These are phyloP conservation scores for Aspiorhynchus laticeps DNA, from an alignment of 2,113 vertebrate species.

Conservation along the genomic window DNA sequence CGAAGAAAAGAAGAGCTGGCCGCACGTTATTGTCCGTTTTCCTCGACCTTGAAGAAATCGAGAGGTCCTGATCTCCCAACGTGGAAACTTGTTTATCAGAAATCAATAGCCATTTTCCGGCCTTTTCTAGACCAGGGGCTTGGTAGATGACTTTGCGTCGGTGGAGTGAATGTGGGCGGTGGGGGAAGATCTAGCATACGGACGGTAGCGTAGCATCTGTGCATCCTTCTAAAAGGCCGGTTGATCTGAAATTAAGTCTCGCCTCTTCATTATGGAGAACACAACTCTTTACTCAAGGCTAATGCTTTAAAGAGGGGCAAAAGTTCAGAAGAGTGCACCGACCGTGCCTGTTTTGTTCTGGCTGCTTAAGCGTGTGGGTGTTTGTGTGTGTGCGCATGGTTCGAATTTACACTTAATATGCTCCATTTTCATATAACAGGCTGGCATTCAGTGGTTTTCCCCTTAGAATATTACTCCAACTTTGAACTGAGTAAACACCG, in stretches of 20 bases:
- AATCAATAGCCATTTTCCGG: slow-evolving; percentile 71
- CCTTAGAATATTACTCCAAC: slow-evolving; percentile 44
- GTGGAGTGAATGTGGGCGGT: slow-evolving; percentile 38
- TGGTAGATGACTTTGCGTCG: neutral
- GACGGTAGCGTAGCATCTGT: neutral
- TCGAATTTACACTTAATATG: slow-evolving; percentile 50
- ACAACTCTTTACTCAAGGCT: slow-evolving; percentile 63
- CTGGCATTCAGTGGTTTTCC: slow-evolving; percentile 34
- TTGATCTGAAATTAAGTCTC: slow-evolving; percentile 71
- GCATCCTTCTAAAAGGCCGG: slow-evolving; percentile 56
- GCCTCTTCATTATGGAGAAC: slow-evolving; percentile 67
- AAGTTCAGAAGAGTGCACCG: slow-evolving; percentile 58
- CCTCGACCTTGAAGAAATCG: slow-evolving; percentile 67
- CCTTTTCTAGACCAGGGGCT: slow-evolving; percentile 60
- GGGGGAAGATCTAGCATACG: slow-evolving; percentile 13
- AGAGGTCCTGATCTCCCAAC: slow-evolving; percentile 61
- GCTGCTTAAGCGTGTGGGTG: slow-evolving; percentile 24
- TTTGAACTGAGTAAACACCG: slow-evolving; percentile 58
- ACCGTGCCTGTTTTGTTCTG: slow-evolving; percentile 50
- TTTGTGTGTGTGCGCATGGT: slow-evolving; percentile 16
- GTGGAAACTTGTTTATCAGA: slow-evolving; percentile 69
- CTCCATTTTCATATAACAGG: slow-evolving; percentile 42
- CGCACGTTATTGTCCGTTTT: slow-evolving; percentile 7
- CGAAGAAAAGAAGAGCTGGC: neutral
- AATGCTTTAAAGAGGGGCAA: slow-evolving; percentile 61